Percentiles rank a stretch among this genome's conserved stretches.
phyloP scores from a whole-genome alignment of 2,113 vertebrate species.

The Thryonomys swinderianus region DNA sequence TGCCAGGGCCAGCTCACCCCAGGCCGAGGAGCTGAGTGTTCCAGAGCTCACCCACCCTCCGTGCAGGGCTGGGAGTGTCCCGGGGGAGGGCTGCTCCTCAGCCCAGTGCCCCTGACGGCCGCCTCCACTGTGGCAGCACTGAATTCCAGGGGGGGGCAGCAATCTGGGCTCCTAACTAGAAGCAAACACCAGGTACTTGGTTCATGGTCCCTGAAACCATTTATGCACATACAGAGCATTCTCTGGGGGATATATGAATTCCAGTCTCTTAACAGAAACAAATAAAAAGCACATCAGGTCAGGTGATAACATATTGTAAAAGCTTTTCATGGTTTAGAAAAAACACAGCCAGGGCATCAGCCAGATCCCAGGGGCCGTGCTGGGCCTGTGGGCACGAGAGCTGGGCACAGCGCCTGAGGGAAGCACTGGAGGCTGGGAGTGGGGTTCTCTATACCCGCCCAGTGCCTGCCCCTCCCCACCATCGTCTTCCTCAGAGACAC shows the following conservation, averaged over 20 bases:
- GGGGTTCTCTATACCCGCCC: background rate
- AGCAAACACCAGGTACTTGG: fast-evolving
- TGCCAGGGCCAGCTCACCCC: background rate
- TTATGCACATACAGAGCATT: fast-evolving
- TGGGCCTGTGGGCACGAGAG: background rate
- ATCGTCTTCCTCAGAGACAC: background rate
- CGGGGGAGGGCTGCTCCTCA: fast-evolving
- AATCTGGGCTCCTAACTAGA: fast-evolving
- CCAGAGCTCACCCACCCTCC: fast-evolving
- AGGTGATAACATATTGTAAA: background rate
- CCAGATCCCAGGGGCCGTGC: fast-evolving
- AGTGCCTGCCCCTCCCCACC: background rate
- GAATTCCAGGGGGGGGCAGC: fast-evolving
- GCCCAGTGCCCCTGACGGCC: fast-evolving
- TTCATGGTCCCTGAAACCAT: fast-evolving
- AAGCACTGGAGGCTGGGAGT: background rate
- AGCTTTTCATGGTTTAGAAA: background rate
- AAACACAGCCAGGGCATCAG: background rate
- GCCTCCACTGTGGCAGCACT: fast-evolving
- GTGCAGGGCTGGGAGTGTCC: background rate
- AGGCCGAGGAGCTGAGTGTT: no score
- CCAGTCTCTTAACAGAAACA: background rate
- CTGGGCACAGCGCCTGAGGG: background rate
- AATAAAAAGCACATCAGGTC: background rate
- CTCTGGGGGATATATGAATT: background rate